Evolutionary conservation across 1,140 invertebrate species (phyloP).

Genomic region (Bombus fervidus): DNA sequence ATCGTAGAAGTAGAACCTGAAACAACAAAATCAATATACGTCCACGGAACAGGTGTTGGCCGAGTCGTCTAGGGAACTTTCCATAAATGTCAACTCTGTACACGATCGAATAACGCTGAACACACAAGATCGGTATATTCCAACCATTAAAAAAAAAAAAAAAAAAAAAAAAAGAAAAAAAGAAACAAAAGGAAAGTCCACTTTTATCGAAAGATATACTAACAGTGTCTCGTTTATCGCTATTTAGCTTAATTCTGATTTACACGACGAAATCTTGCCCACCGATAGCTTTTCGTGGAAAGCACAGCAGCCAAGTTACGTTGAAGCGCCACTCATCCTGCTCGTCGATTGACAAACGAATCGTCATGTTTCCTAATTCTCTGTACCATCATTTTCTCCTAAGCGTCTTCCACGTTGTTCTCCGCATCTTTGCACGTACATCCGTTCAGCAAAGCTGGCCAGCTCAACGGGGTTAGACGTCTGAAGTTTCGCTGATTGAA

Average conservation of each 20-base stretch:
- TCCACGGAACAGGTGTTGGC: background rate
- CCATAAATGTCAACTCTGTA: background rate
- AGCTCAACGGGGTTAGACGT: constrained; percentile 49
- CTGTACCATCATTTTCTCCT: constrained; percentile 7
- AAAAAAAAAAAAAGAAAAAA: no score
- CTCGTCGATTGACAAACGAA: background rate
- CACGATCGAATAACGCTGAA: background rate
- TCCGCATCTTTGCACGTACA: constrained; percentile 20
- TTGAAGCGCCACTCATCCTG: background rate
- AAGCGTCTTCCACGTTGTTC: constrained; percentile 11
- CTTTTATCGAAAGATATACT: no score
- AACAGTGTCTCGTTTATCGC: no score
- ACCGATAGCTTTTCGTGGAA: background rate
- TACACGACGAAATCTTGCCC: background rate
- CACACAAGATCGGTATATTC: background rate
- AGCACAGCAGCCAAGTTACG: background rate
- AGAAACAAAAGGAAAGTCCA: no score
- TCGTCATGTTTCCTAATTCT: background rate
- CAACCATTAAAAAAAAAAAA: background rate
- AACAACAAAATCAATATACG: constrained; percentile 45
- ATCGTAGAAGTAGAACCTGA: constrained; percentile 36
- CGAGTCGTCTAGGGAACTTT: background rate
- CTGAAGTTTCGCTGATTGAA: constrained; percentile 70
- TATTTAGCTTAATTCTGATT: background rate
- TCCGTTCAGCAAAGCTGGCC: constrained; percentile 37